Conservation (phyloP, 2,113 vertebrate species). For the Canis aureus region DNA sequence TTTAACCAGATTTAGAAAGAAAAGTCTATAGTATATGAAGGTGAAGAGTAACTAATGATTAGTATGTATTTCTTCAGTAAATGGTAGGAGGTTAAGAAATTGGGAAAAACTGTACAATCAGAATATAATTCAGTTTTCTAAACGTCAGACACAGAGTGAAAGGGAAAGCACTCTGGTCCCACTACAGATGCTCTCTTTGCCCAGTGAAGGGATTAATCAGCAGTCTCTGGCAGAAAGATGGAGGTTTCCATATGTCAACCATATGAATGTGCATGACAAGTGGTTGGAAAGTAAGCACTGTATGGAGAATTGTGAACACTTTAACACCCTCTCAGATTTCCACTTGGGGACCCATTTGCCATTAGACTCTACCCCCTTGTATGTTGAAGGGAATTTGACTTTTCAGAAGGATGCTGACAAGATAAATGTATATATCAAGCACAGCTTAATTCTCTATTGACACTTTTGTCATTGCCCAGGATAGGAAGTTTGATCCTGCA, state of each 20-base stretch:
- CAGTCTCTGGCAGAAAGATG: not conserved
- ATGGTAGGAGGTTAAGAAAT: not conserved
- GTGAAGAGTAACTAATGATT: not conserved
- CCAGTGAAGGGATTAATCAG: not conserved
- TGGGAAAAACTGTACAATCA: not conserved
- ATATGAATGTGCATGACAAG: not conserved
- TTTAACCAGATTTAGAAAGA: conserved; percentile 37
- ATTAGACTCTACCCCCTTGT: not conserved
- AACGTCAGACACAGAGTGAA: not conserved
- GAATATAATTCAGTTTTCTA: conserved; percentile 27
- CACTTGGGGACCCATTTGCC: not conserved
- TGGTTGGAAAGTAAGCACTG: not conserved
- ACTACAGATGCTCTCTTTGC: not conserved
- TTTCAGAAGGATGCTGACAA: not conserved
- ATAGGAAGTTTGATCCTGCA: not conserved
- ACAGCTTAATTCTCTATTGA: not conserved
- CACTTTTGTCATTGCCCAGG: not conserved
- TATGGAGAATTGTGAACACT: not conserved
- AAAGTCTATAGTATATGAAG: not conserved
- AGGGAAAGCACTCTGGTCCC: not conserved
- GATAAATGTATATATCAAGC: not conserved
- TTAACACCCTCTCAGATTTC: not conserved
- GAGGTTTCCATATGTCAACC: not conserved
- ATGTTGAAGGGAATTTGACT: not conserved
- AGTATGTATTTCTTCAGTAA: not conserved